Evolutionary conservation across 2,888 invertebrate species (phyloP), one percentile per base, ranked within the genome.

Genomic region (Hirudinaria manillensis): DNA sequence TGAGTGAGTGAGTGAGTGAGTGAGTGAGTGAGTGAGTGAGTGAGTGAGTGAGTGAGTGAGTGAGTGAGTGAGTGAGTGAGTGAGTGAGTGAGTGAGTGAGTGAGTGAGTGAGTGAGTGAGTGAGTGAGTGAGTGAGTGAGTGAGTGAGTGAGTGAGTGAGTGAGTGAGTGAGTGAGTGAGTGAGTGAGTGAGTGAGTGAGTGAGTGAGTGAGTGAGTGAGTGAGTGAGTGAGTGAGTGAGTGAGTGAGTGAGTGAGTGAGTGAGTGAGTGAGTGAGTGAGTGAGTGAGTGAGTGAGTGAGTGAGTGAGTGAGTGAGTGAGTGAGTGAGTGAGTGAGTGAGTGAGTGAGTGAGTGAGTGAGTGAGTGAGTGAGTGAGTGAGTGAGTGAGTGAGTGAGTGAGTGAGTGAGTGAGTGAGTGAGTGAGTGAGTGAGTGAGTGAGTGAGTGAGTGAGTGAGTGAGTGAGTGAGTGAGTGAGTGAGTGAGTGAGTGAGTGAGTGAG

Each of bases 61-160:
- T 71, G 75, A 71, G 75, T 56, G 75, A 72, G 56, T 56, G 71
- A 56, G 72, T 56, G 72, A 72, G 75, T 56, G 72, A 55, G 72
- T 56, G 71, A 56, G 72, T 72, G 71, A 56, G 53, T 72, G 75
- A 72, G 75, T 72, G 70, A 16, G 53, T 16, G 53, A 16, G 53
- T 16, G 53, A 16, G 53, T 16, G 53, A 16, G 53, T 16, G 53
- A 16, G 53, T 16, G 53, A 16, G 53, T 16, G 53, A 16, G 53
- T 16, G 53, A 16, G 53, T 16, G 53, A 16, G 53, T 16, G 53
- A 16, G 53, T 16, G 53, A 16, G 53, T 16, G 53, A 16, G 53
- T 16, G 53, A 16, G 53, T 16, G 53, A 16, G 53, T 16, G 53
- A 16, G 53, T 16, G 53, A 16, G 53, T 16, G 53, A 16, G 53